Base-by-base conservation (phyloP, 2,888 invertebrate species). In the Cantharis flavilabris region DNA sequence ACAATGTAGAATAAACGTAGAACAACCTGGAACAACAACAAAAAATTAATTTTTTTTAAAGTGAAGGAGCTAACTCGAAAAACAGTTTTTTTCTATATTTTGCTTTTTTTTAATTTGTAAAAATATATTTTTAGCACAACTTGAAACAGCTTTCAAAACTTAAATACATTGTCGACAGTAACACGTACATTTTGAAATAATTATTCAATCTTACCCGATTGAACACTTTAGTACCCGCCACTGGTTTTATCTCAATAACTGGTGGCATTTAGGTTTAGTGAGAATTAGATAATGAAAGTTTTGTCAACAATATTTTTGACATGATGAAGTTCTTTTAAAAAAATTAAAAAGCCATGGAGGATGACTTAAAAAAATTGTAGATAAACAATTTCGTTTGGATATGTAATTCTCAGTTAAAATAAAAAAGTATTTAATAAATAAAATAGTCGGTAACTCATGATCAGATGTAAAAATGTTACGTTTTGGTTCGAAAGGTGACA, bases 401-500 rank as follows among this genome's bases (percentile, higher is more conserved):
- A 49, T 49, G 49, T 49, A 49, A 49, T n/a, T 49, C 13, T 49
- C 49, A 49, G 49, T 49, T 49, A 49, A 49, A 49, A 49, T n/a
- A 49, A 49, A 26, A 26, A 26, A 49, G 49, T 49, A 49, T 49
- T 49, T 49, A n/a, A 49, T 49, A n/a, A 49, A 49, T n/a, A n/a
- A 67, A 20, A 67, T 23, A 67, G 65, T n/a, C 65, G 20, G 65
- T 67, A 75, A 78, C 75, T 67, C 77, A 77, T 79, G 78, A 72
- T 76, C 75, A 76, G 76, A 69, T 13, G 72, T 3, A 73, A 87
- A 85, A 85, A 88, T 88, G 88, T 86, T 88, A 86, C 88, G 87
- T 81, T 88, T 88, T 85, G 88, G 88, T 82, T 87, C 88, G 79
- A 94, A 94, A 90, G 94, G 93, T 89, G 95, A 95, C 91, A 90